A percentile compares a stretch with the other conserved stretches of the same genome.
These are phyloP conservation scores for Eutrigla gurnardus DNA, from an alignment of 2,797 vertebrate species.

Conservation along the genomic window DNA sequence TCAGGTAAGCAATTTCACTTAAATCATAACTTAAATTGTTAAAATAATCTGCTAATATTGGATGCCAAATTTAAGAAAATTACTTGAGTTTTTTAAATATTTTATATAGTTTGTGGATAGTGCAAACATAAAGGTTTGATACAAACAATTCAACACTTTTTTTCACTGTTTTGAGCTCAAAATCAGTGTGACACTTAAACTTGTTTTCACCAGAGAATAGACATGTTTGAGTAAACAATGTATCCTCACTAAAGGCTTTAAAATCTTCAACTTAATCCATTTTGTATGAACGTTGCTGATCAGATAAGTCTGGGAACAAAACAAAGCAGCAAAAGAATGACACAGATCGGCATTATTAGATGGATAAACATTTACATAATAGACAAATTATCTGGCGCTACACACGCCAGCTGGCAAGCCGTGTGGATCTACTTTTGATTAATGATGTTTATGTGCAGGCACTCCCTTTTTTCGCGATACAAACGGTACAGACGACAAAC, in stretches of 20 bases:
- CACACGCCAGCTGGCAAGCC: background rate
- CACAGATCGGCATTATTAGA: background rate
- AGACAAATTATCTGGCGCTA: rapidly evolving
- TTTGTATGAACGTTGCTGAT: too few species aligned
- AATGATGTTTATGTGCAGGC: background rate
- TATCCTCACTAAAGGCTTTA: background rate
- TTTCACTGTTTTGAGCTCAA: background rate
- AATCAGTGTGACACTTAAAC: background rate
- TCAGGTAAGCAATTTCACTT: constrained; percentile 51
- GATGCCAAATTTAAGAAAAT: rapidly evolving
- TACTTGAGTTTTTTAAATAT: background rate
- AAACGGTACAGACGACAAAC: background rate
- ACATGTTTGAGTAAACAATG: background rate
- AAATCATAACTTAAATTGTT: background rate
- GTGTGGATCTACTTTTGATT: background rate
- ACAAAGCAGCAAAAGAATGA: constrained; percentile 1
- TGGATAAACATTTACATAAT: background rate
- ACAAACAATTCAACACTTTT: background rate
- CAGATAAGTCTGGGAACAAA: background rate
- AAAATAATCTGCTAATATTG: background rate
- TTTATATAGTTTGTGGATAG: background rate
- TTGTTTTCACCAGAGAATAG: background rate
- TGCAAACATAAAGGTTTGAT: background rate
- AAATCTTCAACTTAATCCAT: background rate
- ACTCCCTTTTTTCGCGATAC: constrained; percentile 8